Evolutionary conservation across 2,888 invertebrate genomes (phyloP).

Genomic region (Altica lythri): DNA sequence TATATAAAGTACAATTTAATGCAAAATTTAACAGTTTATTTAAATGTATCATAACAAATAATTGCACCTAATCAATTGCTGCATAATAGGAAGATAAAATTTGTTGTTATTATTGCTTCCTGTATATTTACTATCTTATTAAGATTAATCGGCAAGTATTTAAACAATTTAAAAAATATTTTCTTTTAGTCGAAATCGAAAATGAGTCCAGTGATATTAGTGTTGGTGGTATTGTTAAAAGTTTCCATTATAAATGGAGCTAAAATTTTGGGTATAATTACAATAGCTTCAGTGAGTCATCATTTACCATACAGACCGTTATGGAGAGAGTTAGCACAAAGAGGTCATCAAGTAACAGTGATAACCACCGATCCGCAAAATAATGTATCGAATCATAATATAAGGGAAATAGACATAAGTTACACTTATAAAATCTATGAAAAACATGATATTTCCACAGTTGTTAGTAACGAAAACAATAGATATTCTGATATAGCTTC

Average conservation of each 20-base stretch:
- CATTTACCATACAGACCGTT: conserved; percentile 58
- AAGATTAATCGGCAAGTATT: conserved; percentile 10
- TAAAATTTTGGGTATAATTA: conserved; percentile 38
- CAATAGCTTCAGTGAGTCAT: conserved; percentile 53
- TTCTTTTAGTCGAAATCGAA: conserved; percentile 1
- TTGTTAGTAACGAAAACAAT: conserved; percentile 32
- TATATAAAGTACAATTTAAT: no score
- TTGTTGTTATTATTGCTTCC: conserved; percentile 3
- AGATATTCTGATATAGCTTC: conserved; percentile 30
- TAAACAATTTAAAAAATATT: conserved; percentile 2
- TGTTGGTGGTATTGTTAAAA: neutral
- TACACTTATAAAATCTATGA: conserved; percentile 47
- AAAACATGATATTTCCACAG: conserved; percentile 29
- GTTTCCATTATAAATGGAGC: conserved; percentile 25
- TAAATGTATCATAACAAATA: no score
- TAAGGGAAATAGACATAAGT: conserved; percentile 55
- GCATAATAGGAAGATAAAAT: neutral
- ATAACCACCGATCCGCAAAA: conserved; percentile 57
- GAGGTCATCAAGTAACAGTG: conserved; percentile 60
- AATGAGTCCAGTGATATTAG: neutral
- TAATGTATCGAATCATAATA: conserved; percentile 50
- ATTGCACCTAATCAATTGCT: no score
- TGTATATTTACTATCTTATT: conserved; percentile 4
- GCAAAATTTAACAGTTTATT: no score
- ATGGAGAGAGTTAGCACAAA: conserved; percentile 54